Percentiles rank a stretch among this genome's conserved stretches.
These are phyloP conservation scores for Upupa epops DNA, from an alignment of 2,113 vertebrate species.

Conservation along the genomic window DNA sequence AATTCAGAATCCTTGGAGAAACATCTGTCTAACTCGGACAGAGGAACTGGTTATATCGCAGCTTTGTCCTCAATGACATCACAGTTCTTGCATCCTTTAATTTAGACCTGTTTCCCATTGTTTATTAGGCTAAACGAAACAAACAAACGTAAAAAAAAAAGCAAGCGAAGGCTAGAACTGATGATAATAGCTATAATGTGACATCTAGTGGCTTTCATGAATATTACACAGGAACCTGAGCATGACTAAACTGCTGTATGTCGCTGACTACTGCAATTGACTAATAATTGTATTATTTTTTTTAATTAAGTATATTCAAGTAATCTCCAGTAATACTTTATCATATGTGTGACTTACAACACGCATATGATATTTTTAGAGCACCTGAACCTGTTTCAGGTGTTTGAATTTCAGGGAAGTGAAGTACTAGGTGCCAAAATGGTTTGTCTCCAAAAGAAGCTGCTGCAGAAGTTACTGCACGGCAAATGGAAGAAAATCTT, in stretches of 20 bases:
- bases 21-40: not conserved
- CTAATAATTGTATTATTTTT: not conserved
- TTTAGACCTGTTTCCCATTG: not conserved
- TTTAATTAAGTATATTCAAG: not conserved
- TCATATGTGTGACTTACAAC: not conserved
- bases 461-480: not conserved
- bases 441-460: not conserved
- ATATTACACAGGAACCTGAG: not conserved
- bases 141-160: not conserved
- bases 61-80: not conserved
- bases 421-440: not conserved
- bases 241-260: accelerated
- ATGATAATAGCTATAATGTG: not conserved
- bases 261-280: not conserved
- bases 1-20: not conserved
- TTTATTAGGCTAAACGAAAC: not conserved
- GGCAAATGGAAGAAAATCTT: not conserved
- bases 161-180: accelerated
- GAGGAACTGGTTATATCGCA: not conserved
- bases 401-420: not conserved
- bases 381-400: not conserved
- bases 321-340: not conserved
- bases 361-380: not conserved
- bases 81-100: not conserved
- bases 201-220: slow-evolving; percentile 63